Evolutionary conservation across 1,140 invertebrate genomes (phyloP), one percentile per base, ranked within the genome.

Genomic region (Nilaparvata lugens): DNA sequence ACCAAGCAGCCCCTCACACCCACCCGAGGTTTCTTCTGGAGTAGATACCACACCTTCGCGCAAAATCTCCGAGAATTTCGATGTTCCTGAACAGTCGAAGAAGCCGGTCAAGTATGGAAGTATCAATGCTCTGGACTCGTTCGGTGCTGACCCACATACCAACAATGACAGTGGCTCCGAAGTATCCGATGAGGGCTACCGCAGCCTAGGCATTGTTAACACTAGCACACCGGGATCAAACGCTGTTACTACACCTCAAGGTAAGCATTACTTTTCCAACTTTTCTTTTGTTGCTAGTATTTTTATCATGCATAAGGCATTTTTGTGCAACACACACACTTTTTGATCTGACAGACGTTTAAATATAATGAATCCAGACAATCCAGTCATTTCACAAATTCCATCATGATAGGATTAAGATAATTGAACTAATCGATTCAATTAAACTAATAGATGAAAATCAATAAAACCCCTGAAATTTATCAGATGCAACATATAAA

Each of bases 101-200:
- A 57, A 42, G 23, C 19, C 25, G 55, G 13, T 51, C 38, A 62
- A 62, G 23, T 62, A 56, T 42, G 59, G 59, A 4, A 61, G 58
- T 25, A 55, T 52, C 11, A 62, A 56, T 21, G 60, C 58, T n/a
- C 58, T 61, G 3, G 64, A 65, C 14, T 45, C 60, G 0, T 38
- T 60, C 0, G 56, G 60, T 19, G 62, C 66, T 54, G 71, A 74
- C 55, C 74, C 74, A 43, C 77, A 81, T 59, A 78, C 83, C 52
- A 83, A 87, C 60, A 88, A 86, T 60, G 89, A 91, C 71, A 90
- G 89, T 65, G 87, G 88, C 2, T 91, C 88, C 58, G 89, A 91
- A 70, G 87, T 91, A 18, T 91, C 88, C 43, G 89, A 93, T 73
- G 89, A 91, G 70, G 89, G 89, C 4, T 93, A 93, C 69, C 81